Base-by-base conservation (phyloP, 2,888 invertebrate genomes). In the Tribolium freemani region DNA sequence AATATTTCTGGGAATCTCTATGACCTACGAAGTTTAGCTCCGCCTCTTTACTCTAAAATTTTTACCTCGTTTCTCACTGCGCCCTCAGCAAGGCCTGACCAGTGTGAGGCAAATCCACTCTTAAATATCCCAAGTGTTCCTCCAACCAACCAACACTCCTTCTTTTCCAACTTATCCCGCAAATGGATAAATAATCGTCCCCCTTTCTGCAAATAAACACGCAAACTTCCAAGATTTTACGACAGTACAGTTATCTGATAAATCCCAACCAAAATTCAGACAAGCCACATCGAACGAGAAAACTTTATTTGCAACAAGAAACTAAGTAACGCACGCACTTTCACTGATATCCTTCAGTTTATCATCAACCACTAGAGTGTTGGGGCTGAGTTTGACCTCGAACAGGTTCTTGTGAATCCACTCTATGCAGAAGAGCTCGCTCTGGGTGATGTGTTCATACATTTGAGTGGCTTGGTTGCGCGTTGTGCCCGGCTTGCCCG, bases 401-500 rank as follows among this genome's bases (percentile, higher is more conserved):
- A 83, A 84, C 46, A 84, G 76, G 72, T 83, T 77, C 20, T 78
- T 82, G 61, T 83, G 77, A 26, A 83, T 79, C 83, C 83, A 83
- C 21, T 83, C 81, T 67, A 83, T 71, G 60, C 82, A 82, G 44
- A 80, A 80, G 38, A 84, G 73, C 66, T 83, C 83, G 38, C 80
- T 80, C 50, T 75, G 71, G 5, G 83, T 82, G 30, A 83, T 76
- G 50, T 83, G 79, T 54, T 83, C 82, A 50, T 77, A 81, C 80
- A 81, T 82, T 74, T 83, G 83, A 6, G 80, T 81, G 9, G 72
- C 71, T 70, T 71, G 9, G 11, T 20, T 51, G 31, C 21, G 51
- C 8, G n/a, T 66, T 9, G 16, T 20, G n/a, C 45, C 61, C 10
- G 56, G 66, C 13, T 30, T 50, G 13, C 13, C 9, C 1, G 5